A percentile compares a stretch with the other conserved stretches of the same genome.
Evolutionary conservation across 23 tunicate genomes (phyloP).

Genomic region (Halocynthia aurantium): DNA sequence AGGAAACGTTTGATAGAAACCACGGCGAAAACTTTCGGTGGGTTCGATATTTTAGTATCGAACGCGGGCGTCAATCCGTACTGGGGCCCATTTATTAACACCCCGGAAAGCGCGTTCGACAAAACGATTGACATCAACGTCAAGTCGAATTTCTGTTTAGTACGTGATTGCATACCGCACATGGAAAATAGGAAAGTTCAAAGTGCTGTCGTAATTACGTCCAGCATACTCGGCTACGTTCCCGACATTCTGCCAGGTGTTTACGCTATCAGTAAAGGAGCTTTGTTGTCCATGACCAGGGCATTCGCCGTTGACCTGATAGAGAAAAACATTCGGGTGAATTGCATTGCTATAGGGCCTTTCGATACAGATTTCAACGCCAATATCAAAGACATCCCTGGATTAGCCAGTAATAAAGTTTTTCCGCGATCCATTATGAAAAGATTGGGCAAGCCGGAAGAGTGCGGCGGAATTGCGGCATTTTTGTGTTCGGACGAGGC

Average conservation of each 20-base stretch:
- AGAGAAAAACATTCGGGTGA: conserved; percentile 40
- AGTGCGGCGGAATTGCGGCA: conserved; percentile 49
- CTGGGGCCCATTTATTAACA: conserved; percentile 43
- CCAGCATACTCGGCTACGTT: conserved; percentile 36
- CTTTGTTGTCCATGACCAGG: conserved; percentile 46
- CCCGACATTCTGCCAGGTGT: conserved; percentile 42
- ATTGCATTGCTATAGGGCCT: conserved; percentile 53
- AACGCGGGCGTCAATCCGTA: conserved; percentile 85
- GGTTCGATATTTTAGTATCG: conserved; percentile 59
- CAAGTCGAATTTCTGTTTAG: too few relatives aligned
- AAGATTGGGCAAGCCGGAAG: conserved; percentile 46
- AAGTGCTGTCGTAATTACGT: conserved; percentile 33
- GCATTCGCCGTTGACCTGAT: conserved; percentile 41
- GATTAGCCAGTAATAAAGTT: neutral
- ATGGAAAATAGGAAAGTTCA: too few relatives aligned
- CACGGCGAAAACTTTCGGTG: conserved; percentile 15
- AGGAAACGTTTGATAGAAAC: conserved; percentile 29
- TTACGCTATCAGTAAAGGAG: conserved; percentile 58
- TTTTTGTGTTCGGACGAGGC: conserved; percentile 64
- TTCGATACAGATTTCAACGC: conserved; percentile 56
- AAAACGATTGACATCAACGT: conserved; percentile 68
- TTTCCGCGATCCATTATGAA: too few relatives aligned
- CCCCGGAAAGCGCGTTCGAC: conserved; percentile 69
- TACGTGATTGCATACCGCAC: too few relatives aligned
- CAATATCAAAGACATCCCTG: conserved; percentile 26